phyloP scores from a whole-genome alignment of 2,797 vertebrate genomes.

The Danio kyathit region DNA sequence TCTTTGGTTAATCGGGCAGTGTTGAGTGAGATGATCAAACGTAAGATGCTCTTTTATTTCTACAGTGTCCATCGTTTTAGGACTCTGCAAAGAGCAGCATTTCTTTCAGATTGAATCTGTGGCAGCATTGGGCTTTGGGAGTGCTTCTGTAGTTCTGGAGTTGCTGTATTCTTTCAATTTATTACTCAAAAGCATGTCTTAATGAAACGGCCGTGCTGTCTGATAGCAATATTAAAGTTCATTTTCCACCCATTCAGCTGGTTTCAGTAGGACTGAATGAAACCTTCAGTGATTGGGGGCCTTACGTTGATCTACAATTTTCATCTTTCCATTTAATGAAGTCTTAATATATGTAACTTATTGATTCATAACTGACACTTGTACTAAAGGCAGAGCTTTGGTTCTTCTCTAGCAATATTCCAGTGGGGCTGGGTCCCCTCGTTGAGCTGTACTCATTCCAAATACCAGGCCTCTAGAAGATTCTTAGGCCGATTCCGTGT shows the following conservation, averaged over 20 bases:
- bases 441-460: constrained; percentile 66
- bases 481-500: background rate
- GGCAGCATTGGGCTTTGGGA: background rate
- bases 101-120: background rate
- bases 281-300: constrained; percentile 9
- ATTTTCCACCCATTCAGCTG: background rate
- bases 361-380: constrained; percentile 59
- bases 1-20: background rate
- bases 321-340: constrained; percentile 18
- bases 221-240: constrained; percentile 20
- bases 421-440: constrained; percentile 75
- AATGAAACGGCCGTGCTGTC: background rate
- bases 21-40: constrained; percentile 23
- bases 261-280: constrained; percentile 18
- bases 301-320: constrained; percentile 11
- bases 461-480: constrained; percentile 43
- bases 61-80: background rate
- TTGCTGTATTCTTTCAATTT: background rate
- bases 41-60: background rate
- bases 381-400: constrained; percentile 48
- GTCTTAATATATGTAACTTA: constrained; percentile 55
- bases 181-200: constrained; percentile 7
- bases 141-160: background rate
- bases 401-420: constrained; percentile 58
- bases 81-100: background rate